Evolutionary conservation across 2,888 invertebrate species (phyloP), one percentile per base, ranked within the genome.

Genomic region (Rhogogaster chlorosoma): DNA sequence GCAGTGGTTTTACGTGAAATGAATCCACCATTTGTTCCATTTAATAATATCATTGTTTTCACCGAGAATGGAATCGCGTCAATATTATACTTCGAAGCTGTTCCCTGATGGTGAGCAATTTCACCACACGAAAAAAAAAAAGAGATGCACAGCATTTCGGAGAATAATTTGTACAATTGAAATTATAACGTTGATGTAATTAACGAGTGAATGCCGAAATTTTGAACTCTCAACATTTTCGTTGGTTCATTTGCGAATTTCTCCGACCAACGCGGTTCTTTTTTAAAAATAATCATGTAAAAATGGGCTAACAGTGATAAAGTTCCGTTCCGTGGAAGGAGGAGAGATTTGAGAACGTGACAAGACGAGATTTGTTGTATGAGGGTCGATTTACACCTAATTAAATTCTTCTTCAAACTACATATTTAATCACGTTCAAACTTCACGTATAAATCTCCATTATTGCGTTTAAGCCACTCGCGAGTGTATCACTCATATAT

Each of bases 381-480:
- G 22, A 22, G 61, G 26, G 12, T 61, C 26, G 61, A 61, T 61
- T 61, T 29, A 61, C 12, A 61, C 26, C 61, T 61, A 61, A 22
- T 22, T 36, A 1, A 70, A 70, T 70, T 70, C 0, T 32, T 70
- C 32, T 70, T 36, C 67, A 5, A 29, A 70, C 18, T 29, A n/a
- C n/a, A n/a, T n/a, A 32, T 70, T 70, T 71, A 38, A 38, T 36
- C 36, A 53, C 9, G 49, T 53, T 49, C 18, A n/a, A 53, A 77
- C 32, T 77, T 75, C 26, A 49, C 32, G 53, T 77, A 77, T 32
- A 77, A 53, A 73, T 73, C 26, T 49, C 29, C 12, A 49, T 77
- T 77, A 77, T 77, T 77, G 77, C 77, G 29, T 77, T 77, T 77
- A 77, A 77, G 77, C 49, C 77, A 77, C 77, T 77, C 49, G 67